phyloP scores from a whole-genome alignment of 2,888 invertebrate genomes.

The Meta bourneti region DNA sequence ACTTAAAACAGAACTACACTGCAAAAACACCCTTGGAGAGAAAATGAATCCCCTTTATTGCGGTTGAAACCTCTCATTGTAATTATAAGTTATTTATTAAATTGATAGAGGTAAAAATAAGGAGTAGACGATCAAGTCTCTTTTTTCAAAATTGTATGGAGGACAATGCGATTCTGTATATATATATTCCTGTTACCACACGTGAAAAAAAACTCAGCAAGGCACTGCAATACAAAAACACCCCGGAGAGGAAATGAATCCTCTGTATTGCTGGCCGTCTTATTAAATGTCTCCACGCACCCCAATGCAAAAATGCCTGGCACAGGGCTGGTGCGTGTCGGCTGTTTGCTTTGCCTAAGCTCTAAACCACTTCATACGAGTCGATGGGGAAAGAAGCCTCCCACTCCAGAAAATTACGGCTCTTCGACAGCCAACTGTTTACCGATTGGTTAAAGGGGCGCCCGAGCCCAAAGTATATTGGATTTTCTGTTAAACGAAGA shows the following conservation, averaged over 20 bases:
- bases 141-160: no score
- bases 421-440: constrained; percentile 46
- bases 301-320: neutral
- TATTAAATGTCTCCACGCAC: neutral
- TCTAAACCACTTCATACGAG: constrained; percentile 14
- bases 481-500: constrained; percentile 48
- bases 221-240: neutral
- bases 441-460: constrained; percentile 63
- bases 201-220: neutral
- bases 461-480: constrained; percentile 55
- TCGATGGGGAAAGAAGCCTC: neutral
- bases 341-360: constrained; percentile 33
- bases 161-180: no score
- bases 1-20: no score
- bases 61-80: no score
- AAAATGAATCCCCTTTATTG: no score
- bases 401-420: constrained; percentile 34
- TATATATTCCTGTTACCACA: neutral
- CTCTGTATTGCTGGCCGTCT: neutral
- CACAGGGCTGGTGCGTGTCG: constrained; percentile 12
- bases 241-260: neutral
- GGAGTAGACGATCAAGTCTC: no score
- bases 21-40: no score
- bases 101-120: no score
- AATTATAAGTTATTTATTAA: no score